Conservation (phyloP, 1,140 invertebrate genomes). For the Bradysia coprophila region DNA sequence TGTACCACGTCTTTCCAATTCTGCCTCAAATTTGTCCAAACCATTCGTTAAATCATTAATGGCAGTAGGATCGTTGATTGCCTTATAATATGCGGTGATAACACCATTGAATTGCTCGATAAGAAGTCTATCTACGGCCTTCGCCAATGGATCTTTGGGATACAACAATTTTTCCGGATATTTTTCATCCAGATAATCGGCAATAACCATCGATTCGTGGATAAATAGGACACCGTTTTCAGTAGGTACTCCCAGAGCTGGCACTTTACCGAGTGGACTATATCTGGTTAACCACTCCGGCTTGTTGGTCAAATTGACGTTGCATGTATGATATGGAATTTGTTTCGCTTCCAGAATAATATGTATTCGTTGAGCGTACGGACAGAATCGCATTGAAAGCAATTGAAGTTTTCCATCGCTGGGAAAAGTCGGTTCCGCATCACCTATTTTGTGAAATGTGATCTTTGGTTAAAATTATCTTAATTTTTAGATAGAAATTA, state of each 20-base stretch:
- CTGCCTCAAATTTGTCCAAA: conserved; percentile 39
- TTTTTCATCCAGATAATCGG: conserved; percentile 70
- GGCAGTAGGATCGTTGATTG: conserved; percentile 11
- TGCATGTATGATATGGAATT: conserved; percentile 71
- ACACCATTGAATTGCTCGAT: conserved; percentile 40
- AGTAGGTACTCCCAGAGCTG: conserved; percentile 50
- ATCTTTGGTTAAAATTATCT: no score
- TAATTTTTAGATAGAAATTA: no score
- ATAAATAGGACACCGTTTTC: conserved; percentile 36
- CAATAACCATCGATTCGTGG: conserved; percentile 63
- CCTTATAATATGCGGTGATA: conserved; percentile 13
- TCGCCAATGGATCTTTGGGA: conserved; percentile 49
- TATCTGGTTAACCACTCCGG: conserved; percentile 54
- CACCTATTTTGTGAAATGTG: conserved; percentile 32
- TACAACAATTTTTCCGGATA: conserved; percentile 46
- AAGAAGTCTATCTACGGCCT: conserved; percentile 63
- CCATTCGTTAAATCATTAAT: conserved; percentile 8
- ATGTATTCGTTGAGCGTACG: conserved; percentile 68
- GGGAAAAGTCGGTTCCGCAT: conserved; percentile 32
- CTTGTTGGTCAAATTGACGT: conserved; percentile 63
- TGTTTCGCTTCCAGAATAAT: conserved; percentile 69
- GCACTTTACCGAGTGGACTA: conserved; percentile 61
- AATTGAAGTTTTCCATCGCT: conserved; percentile 49
- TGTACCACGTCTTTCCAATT: conserved; percentile 38
- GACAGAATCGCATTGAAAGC: conserved; percentile 82